Base-by-base conservation (phyloP, 2,888 invertebrate species). In the Idaea aversata region DNA sequence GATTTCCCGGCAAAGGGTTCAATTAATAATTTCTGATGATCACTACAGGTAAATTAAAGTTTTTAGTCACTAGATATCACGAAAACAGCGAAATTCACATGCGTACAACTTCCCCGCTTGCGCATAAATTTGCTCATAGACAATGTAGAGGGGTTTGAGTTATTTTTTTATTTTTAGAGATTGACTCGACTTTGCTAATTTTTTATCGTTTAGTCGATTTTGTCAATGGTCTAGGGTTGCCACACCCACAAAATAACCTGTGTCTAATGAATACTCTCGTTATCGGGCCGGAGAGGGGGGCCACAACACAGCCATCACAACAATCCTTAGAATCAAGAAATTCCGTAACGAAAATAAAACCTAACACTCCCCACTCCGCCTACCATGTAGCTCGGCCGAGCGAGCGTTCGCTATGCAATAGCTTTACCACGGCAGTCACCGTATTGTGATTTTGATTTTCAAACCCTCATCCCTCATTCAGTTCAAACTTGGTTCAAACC, bases 31-130 rank as follows among this genome's bases (percentile, higher is more conserved):
- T 15, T 25, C 25, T 34, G 15, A 57, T 34, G 47, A 15, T 57
- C 47, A 62, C 38, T 36, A 15, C 47, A 36, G 34, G 47, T 57
- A 64, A 61, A 61, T 34, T 47, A 61, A 61, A 34, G 38, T 38
- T 38, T 61, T 38, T 61, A 38, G 15, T 61, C 63, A 63, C 47
- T 61, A 38, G 38, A 13, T 58, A 59, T 15, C 34, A 59, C 63
- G 64, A 63, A 63, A 57, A 61, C 58, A 38, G 59, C 36, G 65
- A 67, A 63, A 47, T 57, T 58, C 64, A 67, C 67, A 67, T 63
- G 67, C 67, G 64, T 64, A 35, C 6, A 61, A 66, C 57, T 64
- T 63, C 62, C 61, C 57, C 66, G 35, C 59, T 64, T 35, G 60
- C n/a, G 60, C 58, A 66, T 60, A 66, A 58, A 47, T 38, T 34